Percentiles rank a stretch among this genome's conserved stretches.
Evolutionary conservation across 1,140 invertebrate species (phyloP).

Genomic region (Hermetia illucens): DNA sequence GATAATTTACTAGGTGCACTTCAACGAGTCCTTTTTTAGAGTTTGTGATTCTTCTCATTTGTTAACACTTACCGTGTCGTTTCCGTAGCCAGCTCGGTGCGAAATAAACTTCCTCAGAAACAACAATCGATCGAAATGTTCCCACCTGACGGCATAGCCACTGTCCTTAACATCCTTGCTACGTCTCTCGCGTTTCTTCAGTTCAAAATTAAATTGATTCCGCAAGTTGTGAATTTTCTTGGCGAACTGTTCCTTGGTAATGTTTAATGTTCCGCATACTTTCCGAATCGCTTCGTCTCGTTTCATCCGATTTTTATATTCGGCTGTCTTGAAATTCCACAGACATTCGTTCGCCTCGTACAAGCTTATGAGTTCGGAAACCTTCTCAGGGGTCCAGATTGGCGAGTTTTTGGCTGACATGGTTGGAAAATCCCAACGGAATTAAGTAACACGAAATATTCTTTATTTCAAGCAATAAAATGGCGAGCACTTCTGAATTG

Average conservation of each 20-base stretch:
- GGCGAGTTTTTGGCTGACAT: too few species aligned
- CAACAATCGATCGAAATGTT: constrained; percentile 30
- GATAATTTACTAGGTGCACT: too few species aligned
- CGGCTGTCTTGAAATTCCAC: constrained; percentile 22
- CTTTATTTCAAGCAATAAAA: too few species aligned
- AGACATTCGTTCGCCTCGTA: constrained; percentile 22
- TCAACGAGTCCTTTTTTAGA: too few species aligned
- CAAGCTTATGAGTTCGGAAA: constrained; percentile 19
- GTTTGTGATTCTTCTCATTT: too few species aligned
- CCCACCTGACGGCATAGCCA: constrained; percentile 24
- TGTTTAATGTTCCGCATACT: constrained; percentile 15
- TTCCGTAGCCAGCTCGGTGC: constrained; percentile 8
- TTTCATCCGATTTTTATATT: constrained; percentile 22
- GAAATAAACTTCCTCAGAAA: constrained; percentile 15
- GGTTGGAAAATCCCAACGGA: too few species aligned
- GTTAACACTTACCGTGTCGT: constrained; percentile 23
- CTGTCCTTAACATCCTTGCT: constrained; percentile 11
- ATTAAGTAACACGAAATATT: too few species aligned
- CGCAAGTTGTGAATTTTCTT: constrained; percentile 27
- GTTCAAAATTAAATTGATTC: constrained; percentile 25
- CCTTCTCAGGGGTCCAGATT: constrained; percentile 26
- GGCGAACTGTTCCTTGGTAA: constrained; percentile 21
- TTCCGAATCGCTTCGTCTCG: constrained; percentile 15
- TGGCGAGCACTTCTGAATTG: too few species aligned
- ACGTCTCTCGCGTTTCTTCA: constrained; percentile 22